Evolutionary conservation across 1,140 invertebrate genomes (phyloP), one percentile per base, ranked within the genome.

Genomic region (Trachymyrmex cornetzi): DNA sequence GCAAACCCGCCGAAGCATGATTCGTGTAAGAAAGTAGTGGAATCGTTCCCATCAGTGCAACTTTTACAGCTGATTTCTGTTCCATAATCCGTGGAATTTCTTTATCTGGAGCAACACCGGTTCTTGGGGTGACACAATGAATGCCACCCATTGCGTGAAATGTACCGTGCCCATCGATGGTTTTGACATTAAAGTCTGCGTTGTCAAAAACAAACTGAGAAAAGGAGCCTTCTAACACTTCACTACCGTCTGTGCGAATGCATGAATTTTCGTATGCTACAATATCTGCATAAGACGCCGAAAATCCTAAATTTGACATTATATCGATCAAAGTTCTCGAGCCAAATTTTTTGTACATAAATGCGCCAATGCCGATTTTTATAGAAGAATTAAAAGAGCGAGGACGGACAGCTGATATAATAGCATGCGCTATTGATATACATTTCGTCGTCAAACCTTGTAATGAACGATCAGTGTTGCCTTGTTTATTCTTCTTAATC

Each of bases 321-420:
- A 63, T 30, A 6, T 63, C 6, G 14, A 63, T 63, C 14, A 63
- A 63, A 63, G 6, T 63, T 63, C 14, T 27, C 3, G 61, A 63
- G 2, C 4, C 61, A 11, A 63, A 63, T 16, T 63, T 63, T 30
- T 63, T 63, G 61, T 63, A 63, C 61, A 63, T 12, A 3, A 63
- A 63, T 4, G 4, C 61, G 5, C 61, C 61, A 7, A 63, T n/a
- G 6, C 61, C 61, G 22, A 63, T 12, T 16, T 16, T 5, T 16
- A 63, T 2, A 5, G 24, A 63, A 5, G 61, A 63, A 30, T 9
- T 16, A 19, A 63, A 63, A 27, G 61, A 63, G 2, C 61, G 27
- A 63, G 61, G 61, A 16, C 61, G 61, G 4, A 63, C 16, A 6
- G 61, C 61, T 16, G 61, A 63, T 63, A 63, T 63, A 30, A 63